These are phyloP conservation scores for Embiotoca jacksoni DNA, from an alignment of 2,113 vertebrate genomes.

Conservation along the genomic window DNA sequence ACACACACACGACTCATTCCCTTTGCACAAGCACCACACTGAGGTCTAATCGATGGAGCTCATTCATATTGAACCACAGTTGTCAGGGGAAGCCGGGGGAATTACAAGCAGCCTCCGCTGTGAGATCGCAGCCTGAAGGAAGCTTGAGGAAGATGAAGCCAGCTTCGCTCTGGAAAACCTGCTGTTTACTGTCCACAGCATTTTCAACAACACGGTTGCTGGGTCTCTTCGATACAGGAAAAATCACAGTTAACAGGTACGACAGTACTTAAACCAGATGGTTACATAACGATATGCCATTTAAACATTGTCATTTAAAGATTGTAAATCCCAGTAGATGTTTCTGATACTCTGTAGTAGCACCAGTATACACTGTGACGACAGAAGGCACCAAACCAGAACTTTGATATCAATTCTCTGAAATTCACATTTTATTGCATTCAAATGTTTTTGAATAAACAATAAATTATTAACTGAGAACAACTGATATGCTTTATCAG, in stretches of 20 bases:
- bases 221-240: slow-evolving; percentile 9
- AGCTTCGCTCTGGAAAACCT: slow-evolving; percentile 31
- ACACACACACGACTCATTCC: slow-evolving; percentile 37
- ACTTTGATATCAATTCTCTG: too few species aligned
- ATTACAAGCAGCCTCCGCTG: slow-evolving; percentile 78
- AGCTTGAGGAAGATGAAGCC: slow-evolving; percentile 55
- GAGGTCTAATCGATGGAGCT: slow-evolving; percentile 80
- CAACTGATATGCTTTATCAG: too few species aligned
- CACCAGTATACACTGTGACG: too few species aligned
- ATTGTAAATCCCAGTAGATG: too few species aligned
- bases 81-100: slow-evolving; percentile 75
- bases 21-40: slow-evolving; percentile 53
- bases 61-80: slow-evolving; percentile 80
- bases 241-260: slow-evolving; percentile 22
- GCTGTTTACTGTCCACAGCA: slow-evolving; percentile 43
- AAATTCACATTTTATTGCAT: too few species aligned
- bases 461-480: too few species aligned
- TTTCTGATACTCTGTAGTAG: too few species aligned
- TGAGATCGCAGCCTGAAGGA: slow-evolving; percentile 65
- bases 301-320: not conserved
- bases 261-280: not conserved
- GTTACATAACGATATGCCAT: not conserved
- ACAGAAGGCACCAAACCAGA: too few species aligned
- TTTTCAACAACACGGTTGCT: slow-evolving; percentile 34
- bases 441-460: too few species aligned